Evolutionary conservation across 2,113 vertebrate genomes (phyloP).

Genomic region (Leptosomus discolor): DNA sequence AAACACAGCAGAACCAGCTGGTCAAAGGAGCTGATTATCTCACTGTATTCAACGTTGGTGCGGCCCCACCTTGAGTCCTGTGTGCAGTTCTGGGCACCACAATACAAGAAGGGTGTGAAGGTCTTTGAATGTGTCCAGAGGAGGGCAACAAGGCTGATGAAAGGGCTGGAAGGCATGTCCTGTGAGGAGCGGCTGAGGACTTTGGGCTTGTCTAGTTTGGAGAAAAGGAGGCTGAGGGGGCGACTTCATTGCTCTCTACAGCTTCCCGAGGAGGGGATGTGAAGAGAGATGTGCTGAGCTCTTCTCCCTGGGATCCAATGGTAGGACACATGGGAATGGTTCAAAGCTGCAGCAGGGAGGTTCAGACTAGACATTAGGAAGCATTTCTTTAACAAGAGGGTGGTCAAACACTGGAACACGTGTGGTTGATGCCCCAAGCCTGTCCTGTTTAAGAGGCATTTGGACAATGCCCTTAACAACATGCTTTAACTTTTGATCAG

Average conservation of each 20-base stretch:
- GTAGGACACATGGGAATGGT: accelerated
- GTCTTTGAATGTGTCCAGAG: accelerated
- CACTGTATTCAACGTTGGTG: accelerated
- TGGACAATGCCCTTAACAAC: not conserved
- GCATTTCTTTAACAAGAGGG: not conserved
- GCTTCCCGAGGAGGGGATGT: not conserved
- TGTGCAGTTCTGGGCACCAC: not conserved
- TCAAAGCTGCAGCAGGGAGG: not conserved
- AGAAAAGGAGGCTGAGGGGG: not conserved
- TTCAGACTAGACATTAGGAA: not conserved
- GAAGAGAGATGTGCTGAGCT: not conserved
- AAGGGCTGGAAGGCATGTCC: not conserved
- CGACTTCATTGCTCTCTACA: not conserved
- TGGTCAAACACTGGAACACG: not conserved
- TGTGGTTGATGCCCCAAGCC: not conserved
- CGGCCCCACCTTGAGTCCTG: accelerated
- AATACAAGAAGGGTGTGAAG: not conserved
- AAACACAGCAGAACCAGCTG: accelerated
- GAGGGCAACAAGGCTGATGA: not conserved
- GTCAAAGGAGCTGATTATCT: not conserved
- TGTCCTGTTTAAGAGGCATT: not conserved
- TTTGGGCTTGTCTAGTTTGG: not conserved
- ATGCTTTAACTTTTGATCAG: not conserved
- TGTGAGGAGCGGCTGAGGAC: not conserved
- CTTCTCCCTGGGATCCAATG: not conserved